A percentile compares a stretch with the other conserved stretches of the same genome.
Evolutionary conservation across 2,888 invertebrate species (phyloP).

Genomic region (Thumatha senex): DNA sequence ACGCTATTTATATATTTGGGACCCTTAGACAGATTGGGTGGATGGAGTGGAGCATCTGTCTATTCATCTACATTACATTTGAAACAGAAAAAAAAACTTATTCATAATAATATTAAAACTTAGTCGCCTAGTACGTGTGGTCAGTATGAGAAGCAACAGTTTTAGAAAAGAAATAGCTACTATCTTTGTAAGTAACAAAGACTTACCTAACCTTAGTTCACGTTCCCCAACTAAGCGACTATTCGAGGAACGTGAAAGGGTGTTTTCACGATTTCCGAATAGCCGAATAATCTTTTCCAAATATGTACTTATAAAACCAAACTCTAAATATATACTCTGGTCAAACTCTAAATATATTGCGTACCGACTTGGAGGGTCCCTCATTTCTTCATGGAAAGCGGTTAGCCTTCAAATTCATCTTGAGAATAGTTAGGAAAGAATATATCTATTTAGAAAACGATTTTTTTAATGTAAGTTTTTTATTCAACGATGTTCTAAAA

Average conservation of each 20-base stretch:
- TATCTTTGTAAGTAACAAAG: too few species aligned
- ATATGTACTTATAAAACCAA: background rate
- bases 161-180: too few species aligned
- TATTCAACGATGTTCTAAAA: background rate
- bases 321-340: background rate
- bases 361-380: background rate
- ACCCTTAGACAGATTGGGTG: constrained; percentile 59
- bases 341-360: background rate
- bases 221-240: too few species aligned
- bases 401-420: background rate
- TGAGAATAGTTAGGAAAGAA: background rate
- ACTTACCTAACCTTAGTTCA: too few species aligned
- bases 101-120: too few species aligned
- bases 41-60: constrained; percentile 55
- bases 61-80: constrained; percentile 28
- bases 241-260: too few species aligned
- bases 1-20: constrained; percentile 75
- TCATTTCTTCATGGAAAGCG: background rate
- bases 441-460: background rate
- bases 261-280: too few species aligned
- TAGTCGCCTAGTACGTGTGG: too few species aligned
- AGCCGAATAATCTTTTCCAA: too few species aligned
- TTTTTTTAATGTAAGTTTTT: background rate
- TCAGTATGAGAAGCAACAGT: too few species aligned
- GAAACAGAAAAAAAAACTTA: constrained; percentile 10